Evolutionary conservation across 2,797 vertebrate species (phyloP).

Genomic region (Semotilus atromaculatus): DNA sequence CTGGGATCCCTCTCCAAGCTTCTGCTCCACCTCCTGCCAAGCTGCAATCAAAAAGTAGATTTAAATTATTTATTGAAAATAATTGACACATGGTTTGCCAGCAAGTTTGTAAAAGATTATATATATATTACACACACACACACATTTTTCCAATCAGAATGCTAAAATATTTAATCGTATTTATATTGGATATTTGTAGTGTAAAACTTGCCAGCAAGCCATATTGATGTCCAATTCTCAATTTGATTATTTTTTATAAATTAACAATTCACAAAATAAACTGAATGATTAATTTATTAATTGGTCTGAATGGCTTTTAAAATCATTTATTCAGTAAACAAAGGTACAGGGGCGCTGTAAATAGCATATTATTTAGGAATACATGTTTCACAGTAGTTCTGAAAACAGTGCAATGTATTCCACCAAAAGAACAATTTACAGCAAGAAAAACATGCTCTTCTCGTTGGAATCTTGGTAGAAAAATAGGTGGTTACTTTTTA

Average conservation of each 20-base stretch:
- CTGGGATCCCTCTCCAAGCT: conserved; percentile 75
- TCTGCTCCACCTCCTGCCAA: conserved; percentile 94
- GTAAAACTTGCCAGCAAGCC: background rate
- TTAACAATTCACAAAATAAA: background rate
- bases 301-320: background rate
- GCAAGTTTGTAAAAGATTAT: no score
- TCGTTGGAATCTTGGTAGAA: background rate
- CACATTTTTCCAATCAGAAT: no score
- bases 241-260: background rate
- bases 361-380: background rate
- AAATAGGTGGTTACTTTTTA: background rate
- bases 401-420: background rate
- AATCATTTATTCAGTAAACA: background rate
- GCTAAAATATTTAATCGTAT: background rate
- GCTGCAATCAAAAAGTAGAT: conserved; percentile 72
- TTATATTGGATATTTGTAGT: background rate
- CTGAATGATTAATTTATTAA: background rate
- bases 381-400: background rate
- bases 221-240: background rate
- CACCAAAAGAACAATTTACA: background rate
- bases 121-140: no score
- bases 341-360: background rate
- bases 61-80: no score
- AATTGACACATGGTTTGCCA: no score
- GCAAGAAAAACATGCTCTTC: background rate